Evolutionary conservation across 1,140 invertebrate species (phyloP).

Genomic region (Bombus confusus): DNA sequence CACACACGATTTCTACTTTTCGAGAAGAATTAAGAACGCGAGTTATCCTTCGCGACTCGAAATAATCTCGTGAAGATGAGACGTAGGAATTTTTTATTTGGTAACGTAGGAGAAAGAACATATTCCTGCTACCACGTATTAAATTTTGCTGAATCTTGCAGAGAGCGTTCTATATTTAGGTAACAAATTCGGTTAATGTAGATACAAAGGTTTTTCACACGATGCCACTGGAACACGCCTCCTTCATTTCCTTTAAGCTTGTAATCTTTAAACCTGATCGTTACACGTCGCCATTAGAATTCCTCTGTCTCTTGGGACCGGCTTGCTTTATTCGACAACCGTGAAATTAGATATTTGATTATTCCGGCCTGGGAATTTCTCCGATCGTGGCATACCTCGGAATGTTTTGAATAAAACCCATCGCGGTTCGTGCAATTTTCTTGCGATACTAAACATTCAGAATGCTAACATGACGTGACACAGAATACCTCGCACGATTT

Average conservation of each 20-base stretch:
- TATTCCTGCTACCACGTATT: not conserved
- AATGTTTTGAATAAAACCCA: not conserved
- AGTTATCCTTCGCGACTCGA: not conserved
- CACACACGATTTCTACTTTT: not conserved
- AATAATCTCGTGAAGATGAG: not conserved
- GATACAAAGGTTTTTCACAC: not conserved
- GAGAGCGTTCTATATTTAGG: not conserved
- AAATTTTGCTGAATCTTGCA: not conserved
- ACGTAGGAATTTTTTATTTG: not conserved
- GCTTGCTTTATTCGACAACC: not conserved
- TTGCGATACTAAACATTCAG: not conserved
- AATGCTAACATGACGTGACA: not conserved
- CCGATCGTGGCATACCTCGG: not conserved
- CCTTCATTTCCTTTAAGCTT: not conserved
- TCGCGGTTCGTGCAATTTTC: not conserved
- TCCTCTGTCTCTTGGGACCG: not conserved
- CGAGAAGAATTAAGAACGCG: too few relatives aligned
- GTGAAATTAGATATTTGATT: conserved; percentile 2
- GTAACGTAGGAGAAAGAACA: not conserved
- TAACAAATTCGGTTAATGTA: not conserved
- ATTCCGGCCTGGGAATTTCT: not conserved
- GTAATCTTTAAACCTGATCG: not conserved
- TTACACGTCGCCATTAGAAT: not conserved
- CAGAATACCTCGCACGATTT: not conserved
- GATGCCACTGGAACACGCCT: not conserved